Percentiles rank a stretch among this genome's conserved stretches.
Evolutionary conservation across 2,888 invertebrate genomes (phyloP).

Genomic region (Deilephila elpenor): DNA sequence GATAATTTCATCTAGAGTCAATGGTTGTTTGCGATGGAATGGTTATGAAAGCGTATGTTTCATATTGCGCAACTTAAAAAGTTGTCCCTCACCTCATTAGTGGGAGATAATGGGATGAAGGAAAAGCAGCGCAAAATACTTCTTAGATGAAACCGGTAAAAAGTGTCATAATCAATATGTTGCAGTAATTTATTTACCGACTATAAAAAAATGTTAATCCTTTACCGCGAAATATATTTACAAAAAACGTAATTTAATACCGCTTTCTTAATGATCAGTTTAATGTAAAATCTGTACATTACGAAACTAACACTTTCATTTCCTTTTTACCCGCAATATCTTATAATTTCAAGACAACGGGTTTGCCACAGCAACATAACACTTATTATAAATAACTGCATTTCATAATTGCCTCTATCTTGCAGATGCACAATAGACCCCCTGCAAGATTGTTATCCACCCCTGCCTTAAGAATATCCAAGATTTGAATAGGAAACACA

Average conservation of each 20-base stretch:
- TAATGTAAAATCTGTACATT: neutral
- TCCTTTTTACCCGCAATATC: neutral
- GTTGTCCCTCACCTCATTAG: too few species aligned
- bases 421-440: slow-evolving; percentile 2
- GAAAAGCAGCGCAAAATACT: too few species aligned
- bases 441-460: slow-evolving; percentile 11
- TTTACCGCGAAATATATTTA: neutral
- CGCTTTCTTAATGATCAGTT: neutral
- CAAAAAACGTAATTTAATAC: neutral
- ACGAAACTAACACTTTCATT: slow-evolving; percentile 9
- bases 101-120: too few species aligned
- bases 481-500: slow-evolving; percentile 6
- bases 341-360: neutral
- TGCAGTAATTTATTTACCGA: too few species aligned
- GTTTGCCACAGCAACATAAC: neutral
- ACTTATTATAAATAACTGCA: slow-evolving; percentile 6
- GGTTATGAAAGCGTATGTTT: too few species aligned
- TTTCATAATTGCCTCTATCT: slow-evolving; percentile 1
- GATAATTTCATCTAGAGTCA: too few species aligned
- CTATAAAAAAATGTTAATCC: too few species aligned
- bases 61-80: too few species aligned
- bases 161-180: too few species aligned
- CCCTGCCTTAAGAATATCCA: neutral
- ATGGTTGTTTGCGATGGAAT: too few species aligned
- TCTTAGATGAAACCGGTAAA: too few species aligned